Evolutionary conservation across 2,113 vertebrate genomes (phyloP).

Genomic region (Meleagris gallopavo): DNA sequence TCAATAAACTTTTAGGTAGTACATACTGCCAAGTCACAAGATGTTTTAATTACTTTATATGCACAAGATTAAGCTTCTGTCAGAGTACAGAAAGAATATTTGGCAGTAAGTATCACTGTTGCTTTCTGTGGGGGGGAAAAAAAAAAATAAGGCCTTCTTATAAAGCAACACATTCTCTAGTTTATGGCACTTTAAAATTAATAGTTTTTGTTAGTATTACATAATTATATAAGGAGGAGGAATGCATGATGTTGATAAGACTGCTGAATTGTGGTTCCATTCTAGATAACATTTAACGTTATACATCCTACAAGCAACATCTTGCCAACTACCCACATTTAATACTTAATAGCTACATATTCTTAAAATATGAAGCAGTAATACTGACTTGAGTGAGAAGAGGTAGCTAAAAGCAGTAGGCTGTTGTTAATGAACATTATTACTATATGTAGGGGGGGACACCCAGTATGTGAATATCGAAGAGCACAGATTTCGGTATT

Average conservation of each 20-base stretch:
- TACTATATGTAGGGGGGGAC: neutral
- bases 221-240: neutral
- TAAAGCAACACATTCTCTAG: neutral
- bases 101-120: neutral
- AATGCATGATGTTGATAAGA: neutral
- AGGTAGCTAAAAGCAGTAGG: neutral
- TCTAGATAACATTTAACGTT: neutral
- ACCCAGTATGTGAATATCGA: neutral
- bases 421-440: neutral
- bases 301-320: neutral
- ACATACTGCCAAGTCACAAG: neutral
- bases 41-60: neutral
- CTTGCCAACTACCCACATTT: neutral
- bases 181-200: neutral
- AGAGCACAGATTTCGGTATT: neutral
- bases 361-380: too few species aligned
- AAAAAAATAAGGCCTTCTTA: neutral
- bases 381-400: neutral
- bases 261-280: neutral
- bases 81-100: fast-evolving
- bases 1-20: neutral
- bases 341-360: neutral
- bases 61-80: neutral
- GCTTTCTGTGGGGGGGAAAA: neutral
- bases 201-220: neutral